These are phyloP conservation scores for Urocolius indicus DNA, from an alignment of 2,113 vertebrate genomes.

Conservation along the genomic window DNA sequence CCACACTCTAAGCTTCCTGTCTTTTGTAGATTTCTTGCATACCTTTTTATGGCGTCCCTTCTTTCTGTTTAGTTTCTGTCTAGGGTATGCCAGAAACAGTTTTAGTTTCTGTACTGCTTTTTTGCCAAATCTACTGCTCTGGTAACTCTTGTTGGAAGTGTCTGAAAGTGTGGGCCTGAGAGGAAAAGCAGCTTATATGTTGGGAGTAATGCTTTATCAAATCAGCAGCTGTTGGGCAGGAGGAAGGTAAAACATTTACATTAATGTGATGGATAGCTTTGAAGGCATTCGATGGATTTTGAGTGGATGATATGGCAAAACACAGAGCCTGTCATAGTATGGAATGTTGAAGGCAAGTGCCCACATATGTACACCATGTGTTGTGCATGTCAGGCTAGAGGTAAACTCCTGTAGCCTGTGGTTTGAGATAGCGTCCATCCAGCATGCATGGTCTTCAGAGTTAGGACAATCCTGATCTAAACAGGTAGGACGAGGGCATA, in stretches of 20 bases:
- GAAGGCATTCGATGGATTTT: neutral
- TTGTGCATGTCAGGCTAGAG: accelerated
- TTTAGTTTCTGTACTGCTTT: neutral
- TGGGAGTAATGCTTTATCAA: neutral
- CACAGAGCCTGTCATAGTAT: neutral
- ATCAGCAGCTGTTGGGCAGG: neutral
- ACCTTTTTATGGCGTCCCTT: neutral
- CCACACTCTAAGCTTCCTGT: neutral
- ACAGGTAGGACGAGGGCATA: neutral
- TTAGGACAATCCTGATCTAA: neutral
- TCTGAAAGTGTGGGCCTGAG: neutral
- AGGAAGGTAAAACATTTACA: neutral
- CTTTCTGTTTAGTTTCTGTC: neutral
- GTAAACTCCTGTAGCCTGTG: neutral
- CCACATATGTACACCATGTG: accelerated
- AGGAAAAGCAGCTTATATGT: accelerated
- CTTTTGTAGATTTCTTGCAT: neutral
- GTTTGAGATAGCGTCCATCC: neutral
- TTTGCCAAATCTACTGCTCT: neutral
- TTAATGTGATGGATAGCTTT: neutral
- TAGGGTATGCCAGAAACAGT: accelerated
- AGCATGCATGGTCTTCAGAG: neutral
- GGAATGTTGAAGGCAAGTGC: neutral
- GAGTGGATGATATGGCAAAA: accelerated
- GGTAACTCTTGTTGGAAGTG: neutral